Percentiles rank a stretch among this genome's conserved stretches.
These are phyloP conservation scores for Drosophila monieri DNA, from an alignment of 2,888 invertebrate species.

Conservation along the genomic window DNA sequence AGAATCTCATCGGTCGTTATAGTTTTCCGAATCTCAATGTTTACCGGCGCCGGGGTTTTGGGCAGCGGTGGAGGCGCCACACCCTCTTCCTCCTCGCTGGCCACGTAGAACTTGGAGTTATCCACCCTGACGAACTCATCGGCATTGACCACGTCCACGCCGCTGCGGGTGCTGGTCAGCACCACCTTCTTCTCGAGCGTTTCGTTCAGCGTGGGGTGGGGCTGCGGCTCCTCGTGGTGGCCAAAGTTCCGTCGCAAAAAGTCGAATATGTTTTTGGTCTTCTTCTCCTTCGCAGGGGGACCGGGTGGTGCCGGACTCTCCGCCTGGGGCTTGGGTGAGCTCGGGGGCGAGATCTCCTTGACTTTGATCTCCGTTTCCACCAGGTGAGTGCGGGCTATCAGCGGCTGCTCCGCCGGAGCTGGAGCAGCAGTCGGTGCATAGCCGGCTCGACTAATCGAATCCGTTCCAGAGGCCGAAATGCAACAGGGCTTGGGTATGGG, in stretches of 20 bases:
- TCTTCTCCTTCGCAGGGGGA: slow-evolving; percentile 59
- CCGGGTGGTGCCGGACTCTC: slow-evolving; percentile 21
- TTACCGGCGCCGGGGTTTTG: slow-evolving; percentile 79
- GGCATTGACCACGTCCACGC: slow-evolving; percentile 71
- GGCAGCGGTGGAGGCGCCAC: slow-evolving; percentile 63
- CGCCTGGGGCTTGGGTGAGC: slow-evolving; percentile 61
- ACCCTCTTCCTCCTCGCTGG: slow-evolving; percentile 55
- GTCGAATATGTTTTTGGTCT: slow-evolving; percentile 84
- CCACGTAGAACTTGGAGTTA: slow-evolving; percentile 82
- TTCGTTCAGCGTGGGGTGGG: slow-evolving; percentile 53
- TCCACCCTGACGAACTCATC: slow-evolving; percentile 75
- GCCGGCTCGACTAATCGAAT: slow-evolving; percentile 72
- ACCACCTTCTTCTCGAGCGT: slow-evolving; percentile 55
- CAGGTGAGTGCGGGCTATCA: slow-evolving; percentile 81
- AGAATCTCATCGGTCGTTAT: slow-evolving; percentile 81
- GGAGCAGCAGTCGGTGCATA: slow-evolving; percentile 42
- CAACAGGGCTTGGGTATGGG: slow-evolving; percentile 73
- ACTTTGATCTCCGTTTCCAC: slow-evolving; percentile 83
- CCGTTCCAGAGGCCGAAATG: slow-evolving; percentile 68
- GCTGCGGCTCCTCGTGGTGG: slow-evolving; percentile 64
- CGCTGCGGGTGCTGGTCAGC: slow-evolving; percentile 59
- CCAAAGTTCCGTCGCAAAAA: slow-evolving; percentile 84
- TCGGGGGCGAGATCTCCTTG: slow-evolving; percentile 77
- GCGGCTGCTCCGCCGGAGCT: slow-evolving; percentile 47
- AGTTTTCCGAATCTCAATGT: slow-evolving; percentile 81